Evolutionary conservation across 2,888 invertebrate species (phyloP).

Genomic region (Chrysomela aeneicollis): DNA sequence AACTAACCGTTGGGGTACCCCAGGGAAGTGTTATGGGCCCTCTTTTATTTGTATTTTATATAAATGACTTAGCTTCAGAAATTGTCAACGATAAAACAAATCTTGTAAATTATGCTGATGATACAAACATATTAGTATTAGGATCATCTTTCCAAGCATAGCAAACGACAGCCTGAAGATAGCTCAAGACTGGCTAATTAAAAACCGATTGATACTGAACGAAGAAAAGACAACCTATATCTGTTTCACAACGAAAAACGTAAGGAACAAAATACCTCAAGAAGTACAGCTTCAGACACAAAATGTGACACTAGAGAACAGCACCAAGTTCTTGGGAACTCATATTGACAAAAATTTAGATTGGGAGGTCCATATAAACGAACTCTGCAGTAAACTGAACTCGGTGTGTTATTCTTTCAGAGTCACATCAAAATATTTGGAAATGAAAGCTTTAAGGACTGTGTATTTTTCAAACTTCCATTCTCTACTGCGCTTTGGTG

Average conservation of each 20-base stretch:
- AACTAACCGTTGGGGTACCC: background rate
- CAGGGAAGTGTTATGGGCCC: too few species aligned
- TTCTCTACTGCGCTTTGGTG: background rate
- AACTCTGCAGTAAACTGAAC: background rate
- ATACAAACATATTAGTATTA: too few species aligned
- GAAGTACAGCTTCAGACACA: background rate
- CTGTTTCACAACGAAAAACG: conserved; percentile 6
- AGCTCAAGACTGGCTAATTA: conserved; percentile 1
- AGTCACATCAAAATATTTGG: too few species aligned
- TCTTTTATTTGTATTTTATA: too few species aligned
- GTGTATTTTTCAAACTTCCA: background rate
- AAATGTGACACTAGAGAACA: background rate
- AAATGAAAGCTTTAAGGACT: too few species aligned
- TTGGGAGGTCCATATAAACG: background rate
- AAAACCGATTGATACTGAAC: conserved; percentile 5
- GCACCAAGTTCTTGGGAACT: background rate
- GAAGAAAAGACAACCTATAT: conserved; percentile 10
- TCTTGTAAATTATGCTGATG: too few species aligned
- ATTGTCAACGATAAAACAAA: too few species aligned
- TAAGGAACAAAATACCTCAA: background rate
- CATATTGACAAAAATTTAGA: background rate
- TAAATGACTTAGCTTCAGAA: too few species aligned
- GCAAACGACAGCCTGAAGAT: background rate
- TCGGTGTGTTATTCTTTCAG: background rate
- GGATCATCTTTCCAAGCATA: too few species aligned